Conservation (phyloP, 2,888 invertebrate species). For the Protonemura montana region DNA sequence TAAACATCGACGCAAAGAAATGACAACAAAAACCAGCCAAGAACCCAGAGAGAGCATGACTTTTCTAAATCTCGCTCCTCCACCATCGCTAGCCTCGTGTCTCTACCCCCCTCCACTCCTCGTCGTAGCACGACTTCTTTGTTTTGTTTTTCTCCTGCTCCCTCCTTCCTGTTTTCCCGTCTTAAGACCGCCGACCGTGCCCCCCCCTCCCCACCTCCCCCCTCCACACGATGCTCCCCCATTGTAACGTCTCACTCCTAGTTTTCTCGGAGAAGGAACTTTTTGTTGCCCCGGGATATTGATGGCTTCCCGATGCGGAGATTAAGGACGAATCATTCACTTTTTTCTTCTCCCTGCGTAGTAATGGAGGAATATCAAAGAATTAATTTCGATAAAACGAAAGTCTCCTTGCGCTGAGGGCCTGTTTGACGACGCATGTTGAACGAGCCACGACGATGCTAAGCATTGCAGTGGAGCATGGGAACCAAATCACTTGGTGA, state of each 20-base stretch:
- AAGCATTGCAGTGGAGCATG: too few relatives aligned
- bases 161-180: not conserved
- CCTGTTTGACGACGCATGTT: too few relatives aligned
- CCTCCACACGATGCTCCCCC: not conserved
- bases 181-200: not conserved
- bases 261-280: not conserved
- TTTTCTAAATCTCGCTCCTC: not conserved
- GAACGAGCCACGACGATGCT: too few relatives aligned
- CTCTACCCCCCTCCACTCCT: too few relatives aligned
- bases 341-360: too few relatives aligned
- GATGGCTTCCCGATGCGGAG: not conserved
- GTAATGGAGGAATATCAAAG: too few relatives aligned
- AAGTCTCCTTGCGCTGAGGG: too few relatives aligned
- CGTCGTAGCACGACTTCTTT: not conserved
- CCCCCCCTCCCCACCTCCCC: not conserved
- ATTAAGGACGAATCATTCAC: not conserved
- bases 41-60: too few relatives aligned
- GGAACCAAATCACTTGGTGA: too few relatives aligned
- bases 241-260: not conserved
- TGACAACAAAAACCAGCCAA: not conserved
- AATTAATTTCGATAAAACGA: too few relatives aligned
- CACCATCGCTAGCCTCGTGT: not conserved
- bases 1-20: too few relatives aligned
- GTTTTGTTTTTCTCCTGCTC: not conserved
- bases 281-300: not conserved